phyloP scores from a whole-genome alignment of 1,140 invertebrate genomes.

The Amphibalanus amphitrite region DNA sequence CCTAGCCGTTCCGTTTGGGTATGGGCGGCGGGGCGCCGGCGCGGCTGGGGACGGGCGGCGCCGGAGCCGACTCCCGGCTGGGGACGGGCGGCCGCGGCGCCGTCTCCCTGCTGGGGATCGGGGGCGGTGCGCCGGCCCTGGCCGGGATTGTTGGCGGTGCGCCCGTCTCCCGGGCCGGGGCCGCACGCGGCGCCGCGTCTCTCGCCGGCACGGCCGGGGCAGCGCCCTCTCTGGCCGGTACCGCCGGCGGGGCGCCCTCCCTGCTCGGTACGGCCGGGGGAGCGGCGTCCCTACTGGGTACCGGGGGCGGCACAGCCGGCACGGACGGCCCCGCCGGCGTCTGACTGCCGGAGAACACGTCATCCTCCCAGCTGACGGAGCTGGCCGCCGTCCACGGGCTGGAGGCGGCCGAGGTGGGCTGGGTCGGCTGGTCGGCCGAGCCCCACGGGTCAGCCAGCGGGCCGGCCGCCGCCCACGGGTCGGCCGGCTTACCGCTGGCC shows the following conservation, averaged over 20 bases:
- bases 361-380: conserved; percentile 1
- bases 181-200: neutral
- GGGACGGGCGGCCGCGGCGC: neutral
- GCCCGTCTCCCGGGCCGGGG: too few relatives aligned
- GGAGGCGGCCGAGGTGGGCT: too few relatives aligned
- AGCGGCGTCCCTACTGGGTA: neutral
- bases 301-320: too few relatives aligned
- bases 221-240: neutral
- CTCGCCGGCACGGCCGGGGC: neutral
- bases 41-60: neutral
- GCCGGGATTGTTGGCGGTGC: neutral
- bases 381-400: too few relatives aligned
- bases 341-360: neutral
- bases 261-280: neutral
- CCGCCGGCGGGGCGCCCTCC: neutral
- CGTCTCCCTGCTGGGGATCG: neutral
- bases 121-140: too few relatives aligned
- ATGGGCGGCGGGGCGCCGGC: neutral
- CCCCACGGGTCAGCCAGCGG: too few relatives aligned
- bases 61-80: neutral
- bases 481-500: too few relatives aligned
- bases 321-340: neutral
- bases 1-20: neutral
- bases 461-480: too few relatives aligned
- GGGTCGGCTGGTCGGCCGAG: too few relatives aligned